phyloP scores from a whole-genome alignment of 2,888 invertebrate species.

The Chrysotoxum bicinctum region DNA sequence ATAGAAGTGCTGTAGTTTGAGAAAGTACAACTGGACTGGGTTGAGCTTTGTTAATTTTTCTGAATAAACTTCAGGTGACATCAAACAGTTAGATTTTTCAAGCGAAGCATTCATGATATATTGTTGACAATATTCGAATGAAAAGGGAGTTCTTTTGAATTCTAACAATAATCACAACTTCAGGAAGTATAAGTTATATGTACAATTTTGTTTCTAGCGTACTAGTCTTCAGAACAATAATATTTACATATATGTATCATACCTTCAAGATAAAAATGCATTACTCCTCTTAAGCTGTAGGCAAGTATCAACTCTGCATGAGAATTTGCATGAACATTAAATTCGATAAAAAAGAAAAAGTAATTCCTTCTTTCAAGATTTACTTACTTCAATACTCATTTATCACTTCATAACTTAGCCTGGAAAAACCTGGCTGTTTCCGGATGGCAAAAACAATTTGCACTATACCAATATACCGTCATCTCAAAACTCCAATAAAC shows the following conservation, averaged over 20 bases:
- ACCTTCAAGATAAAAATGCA: not conserved
- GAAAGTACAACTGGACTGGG: no score
- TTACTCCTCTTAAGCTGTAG: not conserved
- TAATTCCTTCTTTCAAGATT: slow-evolving; percentile 37
- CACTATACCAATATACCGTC: slow-evolving; percentile 30
- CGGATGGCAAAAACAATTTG: slow-evolving; percentile 29
- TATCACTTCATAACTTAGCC: slow-evolving; percentile 46
- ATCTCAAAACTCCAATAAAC: slow-evolving; percentile 53
- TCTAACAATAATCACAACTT: no score
- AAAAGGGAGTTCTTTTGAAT: no score
- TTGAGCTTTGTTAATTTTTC: no score
- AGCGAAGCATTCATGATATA: no score
- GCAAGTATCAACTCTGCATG: not conserved
- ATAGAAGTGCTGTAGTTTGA: no score
- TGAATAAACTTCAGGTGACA: no score
- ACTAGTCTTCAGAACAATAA: not conserved
- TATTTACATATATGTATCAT: not conserved
- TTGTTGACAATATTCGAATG: no score
- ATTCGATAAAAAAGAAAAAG: not conserved
- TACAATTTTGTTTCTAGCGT: no score
- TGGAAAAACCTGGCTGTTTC: slow-evolving; percentile 24
- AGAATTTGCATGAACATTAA: not conserved
- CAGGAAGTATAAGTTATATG: no score
- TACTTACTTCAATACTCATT: slow-evolving; percentile 45
- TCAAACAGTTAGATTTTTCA: no score